Conservation (phyloP, 2,888 invertebrate genomes). For the Ypsolopha sequella region DNA sequence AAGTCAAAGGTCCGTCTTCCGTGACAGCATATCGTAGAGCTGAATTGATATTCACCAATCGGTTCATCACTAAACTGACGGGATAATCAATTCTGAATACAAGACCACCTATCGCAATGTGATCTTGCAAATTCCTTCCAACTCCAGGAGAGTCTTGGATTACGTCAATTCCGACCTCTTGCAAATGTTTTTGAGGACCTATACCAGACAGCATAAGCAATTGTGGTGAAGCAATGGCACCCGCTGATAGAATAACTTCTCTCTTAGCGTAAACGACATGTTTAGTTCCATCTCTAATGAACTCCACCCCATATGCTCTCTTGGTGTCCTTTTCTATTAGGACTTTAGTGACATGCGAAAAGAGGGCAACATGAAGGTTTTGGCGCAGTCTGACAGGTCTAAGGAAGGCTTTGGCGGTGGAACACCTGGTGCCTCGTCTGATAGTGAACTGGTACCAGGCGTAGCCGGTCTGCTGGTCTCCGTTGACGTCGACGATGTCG, state of each 20-base stretch:
- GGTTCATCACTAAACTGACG: constrained; percentile 82
- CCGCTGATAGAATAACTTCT: constrained; percentile 89
- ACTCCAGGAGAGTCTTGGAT: constrained; percentile 86
- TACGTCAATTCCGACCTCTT: constrained; percentile 78
- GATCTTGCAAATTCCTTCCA: constrained; percentile 90
- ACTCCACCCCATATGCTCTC: constrained; percentile 85
- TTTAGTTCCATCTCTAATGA: constrained; percentile 74
- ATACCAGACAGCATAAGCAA: constrained; percentile 92
- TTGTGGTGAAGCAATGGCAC: constrained; percentile 93
- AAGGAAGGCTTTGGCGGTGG: constrained; percentile 87
- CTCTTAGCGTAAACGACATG: constrained; percentile 77
- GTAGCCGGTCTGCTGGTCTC: constrained; percentile 88
- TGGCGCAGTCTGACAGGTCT: constrained; percentile 81
- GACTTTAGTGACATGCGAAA: constrained; percentile 83
- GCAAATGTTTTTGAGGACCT: constrained; percentile 81
- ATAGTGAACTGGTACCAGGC: constrained; percentile 92
- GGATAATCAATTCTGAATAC: constrained; percentile 86
- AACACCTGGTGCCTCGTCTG: constrained; percentile 85
- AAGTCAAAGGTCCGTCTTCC: constrained; percentile 90
- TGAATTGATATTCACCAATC: constrained; percentile 86
- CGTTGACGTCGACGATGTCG: constrained; percentile 87
- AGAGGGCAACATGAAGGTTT: constrained; percentile 86
- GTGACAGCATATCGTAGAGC: constrained; percentile 86
- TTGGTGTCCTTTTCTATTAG: constrained; percentile 79
- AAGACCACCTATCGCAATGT: constrained; percentile 88